Conservation (phyloP, 2,113 vertebrate species). For the Phycodurus eques region DNA sequence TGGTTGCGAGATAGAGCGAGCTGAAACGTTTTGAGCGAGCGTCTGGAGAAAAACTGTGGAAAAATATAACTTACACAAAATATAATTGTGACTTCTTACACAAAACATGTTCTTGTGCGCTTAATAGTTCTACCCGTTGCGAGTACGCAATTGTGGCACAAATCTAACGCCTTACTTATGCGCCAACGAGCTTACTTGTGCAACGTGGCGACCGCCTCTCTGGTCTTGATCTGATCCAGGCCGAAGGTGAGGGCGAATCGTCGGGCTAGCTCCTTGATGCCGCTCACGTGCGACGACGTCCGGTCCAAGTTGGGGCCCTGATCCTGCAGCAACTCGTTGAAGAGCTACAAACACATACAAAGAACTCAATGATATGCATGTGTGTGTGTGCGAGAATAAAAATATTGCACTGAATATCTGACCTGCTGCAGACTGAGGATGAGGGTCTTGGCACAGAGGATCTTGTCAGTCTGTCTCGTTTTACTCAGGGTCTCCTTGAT, state of each 20-base stretch:
- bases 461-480: conserved; percentile 98
- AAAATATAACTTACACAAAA: no score
- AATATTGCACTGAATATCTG: conserved; percentile 22
- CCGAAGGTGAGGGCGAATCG: conserved; percentile 97
- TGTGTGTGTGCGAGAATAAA: background rate
- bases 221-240: conserved; percentile 97
- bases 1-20: no score
- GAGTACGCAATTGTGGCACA: no score
- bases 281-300: conserved; percentile 95
- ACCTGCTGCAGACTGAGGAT: conserved; percentile 99
- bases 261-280: conserved; percentile 96
- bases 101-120: background rate
- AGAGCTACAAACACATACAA: conserved; percentile 77
- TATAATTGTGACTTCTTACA: no score
- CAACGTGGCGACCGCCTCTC: conserved; percentile 95
- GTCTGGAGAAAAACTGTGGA: no score
- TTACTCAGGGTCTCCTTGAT: conserved; percentile 99
- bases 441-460: conserved; percentile 97
- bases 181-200: conserved; percentile 85
- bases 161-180: background rate
- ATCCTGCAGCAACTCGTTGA: conserved; percentile 96
- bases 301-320: conserved; percentile 96
- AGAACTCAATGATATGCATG: background rate
- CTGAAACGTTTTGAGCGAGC: no score
- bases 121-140: background rate